Percentiles rank a stretch among this genome's conserved stretches.
phyloP scores from a whole-genome alignment of 2,113 vertebrate genomes.

The Salvelinus alpinus region DNA sequence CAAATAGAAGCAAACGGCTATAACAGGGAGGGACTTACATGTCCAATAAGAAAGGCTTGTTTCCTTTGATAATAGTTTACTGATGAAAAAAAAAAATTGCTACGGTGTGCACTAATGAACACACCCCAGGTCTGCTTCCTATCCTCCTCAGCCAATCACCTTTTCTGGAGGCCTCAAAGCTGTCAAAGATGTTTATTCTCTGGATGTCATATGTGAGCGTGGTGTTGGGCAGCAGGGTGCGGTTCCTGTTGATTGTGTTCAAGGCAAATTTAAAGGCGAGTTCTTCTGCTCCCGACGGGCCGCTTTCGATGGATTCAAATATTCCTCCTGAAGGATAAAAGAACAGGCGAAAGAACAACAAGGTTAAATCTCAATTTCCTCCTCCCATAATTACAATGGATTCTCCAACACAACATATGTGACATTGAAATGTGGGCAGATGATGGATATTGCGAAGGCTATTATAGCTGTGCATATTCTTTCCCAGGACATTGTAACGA shows the following conservation, averaged over 20 bases:
- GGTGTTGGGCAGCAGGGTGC: slow-evolving; percentile 95
- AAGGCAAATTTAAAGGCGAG: slow-evolving; percentile 98
- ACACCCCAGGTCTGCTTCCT: background rate
- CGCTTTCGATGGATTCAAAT: slow-evolving; percentile 97
- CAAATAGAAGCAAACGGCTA: too few species aligned
- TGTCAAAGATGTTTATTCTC: slow-evolving; percentile 99
- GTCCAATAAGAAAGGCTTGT: too few species aligned
- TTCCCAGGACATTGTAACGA: background rate
- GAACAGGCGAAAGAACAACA: slow-evolving; percentile 4
- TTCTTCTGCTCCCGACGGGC: slow-evolving; percentile 96
- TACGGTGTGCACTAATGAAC: background rate
- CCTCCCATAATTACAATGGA: slow-evolving; percentile 29
- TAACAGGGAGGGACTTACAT: too few species aligned
- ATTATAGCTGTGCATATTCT: slow-evolving; percentile 7
- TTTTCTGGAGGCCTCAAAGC: slow-evolving; percentile 98
- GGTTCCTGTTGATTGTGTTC: slow-evolving; percentile 99
- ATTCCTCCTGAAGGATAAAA: slow-evolving; percentile 83
- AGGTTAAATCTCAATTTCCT: slow-evolving; percentile 9
- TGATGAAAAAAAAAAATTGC: background rate
- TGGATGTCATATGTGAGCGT: slow-evolving; percentile 98
- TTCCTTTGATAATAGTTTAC: too few species aligned
- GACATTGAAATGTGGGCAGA: slow-evolving; percentile 21
- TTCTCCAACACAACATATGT: slow-evolving; percentile 20
- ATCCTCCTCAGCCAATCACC: slow-evolving; percentile 75
- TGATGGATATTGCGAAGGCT: slow-evolving; percentile 31